These are phyloP conservation scores for Leistus spinibarbis DNA, from an alignment of 2,888 invertebrate species.

Conservation along the genomic window DNA sequence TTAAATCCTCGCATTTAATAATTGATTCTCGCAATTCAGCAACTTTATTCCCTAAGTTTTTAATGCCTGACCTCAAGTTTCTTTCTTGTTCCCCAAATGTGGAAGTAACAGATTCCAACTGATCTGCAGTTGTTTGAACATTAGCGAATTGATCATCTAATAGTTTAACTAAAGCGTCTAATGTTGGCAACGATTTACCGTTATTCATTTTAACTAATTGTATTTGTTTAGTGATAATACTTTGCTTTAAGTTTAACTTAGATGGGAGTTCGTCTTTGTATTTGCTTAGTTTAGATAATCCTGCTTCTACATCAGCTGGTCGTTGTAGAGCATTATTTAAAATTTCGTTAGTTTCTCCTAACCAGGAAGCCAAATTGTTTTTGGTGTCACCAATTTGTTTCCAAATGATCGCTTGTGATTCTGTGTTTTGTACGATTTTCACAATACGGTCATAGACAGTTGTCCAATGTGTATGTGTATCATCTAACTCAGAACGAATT, in stretches of 20 bases:
- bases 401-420: conserved; percentile 91
- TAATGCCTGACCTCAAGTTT: conserved; percentile 72
- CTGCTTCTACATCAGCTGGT: conserved; percentile 80
- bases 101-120: conserved; percentile 74
- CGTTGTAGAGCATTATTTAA: conserved; percentile 78
- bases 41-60: conserved; percentile 71
- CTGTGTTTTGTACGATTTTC: conserved; percentile 77
- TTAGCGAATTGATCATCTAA: conserved; percentile 78
- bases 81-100: conserved; percentile 77
- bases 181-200: conserved; percentile 71
- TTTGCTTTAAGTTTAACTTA: conserved; percentile 76
- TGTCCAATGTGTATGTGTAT: conserved; percentile 72
- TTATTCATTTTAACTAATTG: conserved; percentile 80
- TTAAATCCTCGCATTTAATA: conserved; percentile 88
- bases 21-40: conserved; percentile 79
- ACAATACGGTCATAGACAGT: conserved; percentile 73
- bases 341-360: conserved; percentile 79
- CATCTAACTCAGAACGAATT: conserved; percentile 65
- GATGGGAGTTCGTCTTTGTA: conserved; percentile 86
- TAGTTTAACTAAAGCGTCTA: conserved; percentile 69
- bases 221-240: conserved; percentile 77
- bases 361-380: conserved; percentile 82
- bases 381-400: conserved; percentile 88
- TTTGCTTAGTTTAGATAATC: conserved; percentile 77
- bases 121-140: conserved; percentile 73